Conservation (phyloP, 2,888 invertebrate species). For the Lathronympha strigana region DNA sequence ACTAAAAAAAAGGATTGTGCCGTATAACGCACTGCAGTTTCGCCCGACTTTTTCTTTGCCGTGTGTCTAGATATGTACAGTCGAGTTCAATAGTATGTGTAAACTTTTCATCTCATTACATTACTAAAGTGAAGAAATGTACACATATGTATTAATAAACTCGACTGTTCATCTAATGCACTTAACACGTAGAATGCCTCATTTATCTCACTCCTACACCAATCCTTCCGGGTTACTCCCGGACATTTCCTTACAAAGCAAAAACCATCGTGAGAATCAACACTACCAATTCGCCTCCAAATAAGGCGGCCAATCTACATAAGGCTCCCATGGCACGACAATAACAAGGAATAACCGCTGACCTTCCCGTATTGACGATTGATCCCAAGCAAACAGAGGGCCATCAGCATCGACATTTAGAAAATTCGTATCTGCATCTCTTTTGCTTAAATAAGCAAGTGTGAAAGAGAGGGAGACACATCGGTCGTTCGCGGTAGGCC, state of each 20-base stretch:
- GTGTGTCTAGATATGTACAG: too few relatives aligned
- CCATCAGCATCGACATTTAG: too few relatives aligned
- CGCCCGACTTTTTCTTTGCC: too few relatives aligned
- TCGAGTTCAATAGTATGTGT: too few relatives aligned
- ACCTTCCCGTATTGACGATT: constrained; percentile 51
- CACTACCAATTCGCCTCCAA: constrained; percentile 38
- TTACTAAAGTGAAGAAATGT: neutral
- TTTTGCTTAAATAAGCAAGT: too few relatives aligned
- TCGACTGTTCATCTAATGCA: neutral
- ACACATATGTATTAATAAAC: neutral
- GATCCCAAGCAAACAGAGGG: constrained; percentile 56
- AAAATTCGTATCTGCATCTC: too few relatives aligned
- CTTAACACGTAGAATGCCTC: constrained; percentile 1
- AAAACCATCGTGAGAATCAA: constrained; percentile 39
- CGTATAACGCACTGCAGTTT: too few relatives aligned
- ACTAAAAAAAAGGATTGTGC: too few relatives aligned
- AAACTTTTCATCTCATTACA: too few relatives aligned
- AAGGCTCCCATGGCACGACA: constrained; percentile 40
- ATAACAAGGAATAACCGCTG: constrained; percentile 48
- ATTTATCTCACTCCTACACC: constrained; percentile 16
- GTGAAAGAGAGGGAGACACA: too few relatives aligned
- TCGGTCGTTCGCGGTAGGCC: too few relatives aligned
- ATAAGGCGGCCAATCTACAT: constrained; percentile 40
- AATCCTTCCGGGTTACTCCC: constrained; percentile 18
- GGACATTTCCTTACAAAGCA: constrained; percentile 25